Evolutionary conservation across 2,113 vertebrate species (phyloP).

Genomic region (Percopsis transmontana): DNA sequence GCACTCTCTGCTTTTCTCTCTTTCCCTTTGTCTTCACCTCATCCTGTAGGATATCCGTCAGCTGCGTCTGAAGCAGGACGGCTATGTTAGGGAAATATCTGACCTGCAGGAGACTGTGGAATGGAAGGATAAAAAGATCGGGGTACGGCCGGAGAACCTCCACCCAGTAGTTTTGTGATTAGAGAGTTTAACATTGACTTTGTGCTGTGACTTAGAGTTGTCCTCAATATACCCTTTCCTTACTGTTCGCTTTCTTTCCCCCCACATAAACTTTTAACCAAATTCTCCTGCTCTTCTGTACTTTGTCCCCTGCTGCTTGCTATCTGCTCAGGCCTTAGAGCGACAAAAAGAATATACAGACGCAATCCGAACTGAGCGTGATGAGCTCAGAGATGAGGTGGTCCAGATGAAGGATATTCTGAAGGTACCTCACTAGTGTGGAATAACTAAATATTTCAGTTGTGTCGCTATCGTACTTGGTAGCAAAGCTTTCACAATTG

Average conservation of each 20-base stretch:
- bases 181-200: background rate
- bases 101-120: slow-evolving; percentile 81
- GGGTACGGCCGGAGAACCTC: slow-evolving; percentile 78
- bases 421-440: slow-evolving; percentile 82
- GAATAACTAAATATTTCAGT: background rate
- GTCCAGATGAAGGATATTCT: slow-evolving; percentile 88
- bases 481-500: background rate
- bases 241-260: slow-evolving; percentile 27
- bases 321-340: slow-evolving; percentile 89
- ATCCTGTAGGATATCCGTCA: slow-evolving; percentile 89
- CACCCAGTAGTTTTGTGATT: slow-evolving; percentile 9
- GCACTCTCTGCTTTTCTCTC: slow-evolving; percentile 63
- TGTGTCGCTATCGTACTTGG: background rate
- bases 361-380: slow-evolving; percentile 90
- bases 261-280: slow-evolving; percentile 21
- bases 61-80: slow-evolving; percentile 89
- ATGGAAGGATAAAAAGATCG: slow-evolving; percentile 85
- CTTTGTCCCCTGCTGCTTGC: slow-evolving; percentile 13
- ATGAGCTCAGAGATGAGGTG: slow-evolving; percentile 94
- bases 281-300: slow-evolving; percentile 22
- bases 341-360: slow-evolving; percentile 98
- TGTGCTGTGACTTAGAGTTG: background rate
- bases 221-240: slow-evolving; percentile 30
- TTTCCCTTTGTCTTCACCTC: slow-evolving; percentile 31
- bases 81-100: slow-evolving; percentile 79